Conservation (phyloP, 1,140 invertebrate species). For the Drosophila equinoxialis region DNA sequence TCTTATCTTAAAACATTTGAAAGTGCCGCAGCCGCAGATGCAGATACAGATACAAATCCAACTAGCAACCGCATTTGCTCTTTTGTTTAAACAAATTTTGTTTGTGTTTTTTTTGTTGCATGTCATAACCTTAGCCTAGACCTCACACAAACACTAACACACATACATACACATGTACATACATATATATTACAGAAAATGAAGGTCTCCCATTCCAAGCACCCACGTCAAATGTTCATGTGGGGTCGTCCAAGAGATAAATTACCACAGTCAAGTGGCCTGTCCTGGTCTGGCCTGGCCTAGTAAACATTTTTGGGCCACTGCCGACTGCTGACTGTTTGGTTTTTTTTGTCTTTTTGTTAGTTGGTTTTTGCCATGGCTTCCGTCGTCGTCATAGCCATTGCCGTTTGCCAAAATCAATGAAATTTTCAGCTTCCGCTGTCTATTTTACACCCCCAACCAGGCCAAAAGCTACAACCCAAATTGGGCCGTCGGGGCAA, state of each 20-base stretch:
- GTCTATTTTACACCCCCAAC: constrained; percentile 47
- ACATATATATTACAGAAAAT: neutral
- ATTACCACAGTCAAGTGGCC: constrained; percentile 67
- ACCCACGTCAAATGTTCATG: constrained; percentile 26
- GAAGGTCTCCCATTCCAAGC: neutral
- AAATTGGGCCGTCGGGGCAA: constrained; percentile 69
- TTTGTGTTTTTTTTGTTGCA: constrained; percentile 40
- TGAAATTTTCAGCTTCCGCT: constrained; percentile 72
- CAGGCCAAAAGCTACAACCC: constrained; percentile 3
- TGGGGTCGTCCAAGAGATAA: constrained; percentile 68
- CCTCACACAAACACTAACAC: constrained; percentile 43
- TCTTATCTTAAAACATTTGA: constrained; percentile 61
- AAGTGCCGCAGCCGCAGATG: constrained; percentile 67
- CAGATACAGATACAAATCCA: constrained; percentile 52
- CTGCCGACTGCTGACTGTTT: constrained; percentile 57
- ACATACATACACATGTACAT: neutral
- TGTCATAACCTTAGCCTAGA: constrained; percentile 80
- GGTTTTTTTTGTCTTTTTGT: constrained; percentile 51
- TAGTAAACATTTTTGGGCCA: constrained; percentile 56
- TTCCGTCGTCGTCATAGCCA: constrained; percentile 29
- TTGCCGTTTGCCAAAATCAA: constrained; percentile 72
- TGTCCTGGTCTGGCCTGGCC: constrained; percentile 43
- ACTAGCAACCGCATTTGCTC: constrained; percentile 4
- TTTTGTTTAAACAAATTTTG: constrained; percentile 56
- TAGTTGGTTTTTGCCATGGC: constrained; percentile 8